A percentile compares a stretch with the other conserved stretches of the same genome.
These are phyloP conservation scores for Phorcus lineatus DNA, from an alignment of 2,888 invertebrate species.

Conservation along the genomic window DNA sequence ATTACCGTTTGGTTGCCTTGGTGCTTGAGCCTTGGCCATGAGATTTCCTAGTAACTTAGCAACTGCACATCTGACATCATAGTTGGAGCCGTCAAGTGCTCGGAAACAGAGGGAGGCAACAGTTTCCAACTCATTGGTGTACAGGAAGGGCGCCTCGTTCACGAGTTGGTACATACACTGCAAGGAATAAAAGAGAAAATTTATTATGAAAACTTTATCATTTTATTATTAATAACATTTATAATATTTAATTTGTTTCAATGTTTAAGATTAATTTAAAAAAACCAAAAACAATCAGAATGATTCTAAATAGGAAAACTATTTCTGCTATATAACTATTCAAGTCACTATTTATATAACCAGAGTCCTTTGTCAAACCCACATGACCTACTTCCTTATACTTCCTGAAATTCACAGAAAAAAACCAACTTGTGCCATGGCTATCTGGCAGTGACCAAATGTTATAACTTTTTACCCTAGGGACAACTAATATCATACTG, in stretches of 20 bases:
- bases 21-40: constrained; percentile 80
- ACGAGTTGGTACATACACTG: constrained; percentile 92
- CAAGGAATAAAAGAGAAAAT: constrained; percentile 28
- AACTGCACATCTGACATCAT: constrained; percentile 92
- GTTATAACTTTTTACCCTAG: too few species aligned
- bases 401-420: too few species aligned
- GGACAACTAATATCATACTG: too few species aligned
- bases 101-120: constrained; percentile 93
- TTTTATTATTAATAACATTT: background rate
- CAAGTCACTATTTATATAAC: background rate
- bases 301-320: background rate
- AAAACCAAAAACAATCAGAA: background rate
- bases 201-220: background rate
- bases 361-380: too few species aligned
- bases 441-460: too few species aligned
- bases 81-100: constrained; percentile 93
- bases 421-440: too few species aligned
- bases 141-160: constrained; percentile 87
- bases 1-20: constrained; percentile 50
- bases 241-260: background rate
- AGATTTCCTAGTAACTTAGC: constrained; percentile 92
- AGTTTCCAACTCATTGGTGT: constrained; percentile 92
- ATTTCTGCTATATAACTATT: background rate
- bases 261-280: background rate
- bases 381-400: too few species aligned